Evolutionary conservation across 2,888 invertebrate species (phyloP), one percentile per base, ranked within the genome.

Genomic region (Temnothorax ravouxi): DNA sequence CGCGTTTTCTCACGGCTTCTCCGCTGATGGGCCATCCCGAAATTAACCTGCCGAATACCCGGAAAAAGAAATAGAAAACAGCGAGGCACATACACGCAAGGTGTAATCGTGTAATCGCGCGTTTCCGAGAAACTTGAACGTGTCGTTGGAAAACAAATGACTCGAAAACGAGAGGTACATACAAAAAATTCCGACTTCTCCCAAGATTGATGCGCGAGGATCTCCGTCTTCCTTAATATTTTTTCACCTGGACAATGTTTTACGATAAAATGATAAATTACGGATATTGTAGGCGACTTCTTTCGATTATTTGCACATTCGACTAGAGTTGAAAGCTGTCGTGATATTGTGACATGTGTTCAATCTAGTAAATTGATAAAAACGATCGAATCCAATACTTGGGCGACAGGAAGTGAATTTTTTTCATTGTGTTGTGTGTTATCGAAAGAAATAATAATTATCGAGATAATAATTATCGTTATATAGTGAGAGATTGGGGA

Each of bases 381-480:
- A 52, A n/a, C 11, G 11, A 59, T 41, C 8, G 4, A 5, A 25
- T 15, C 29, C 29, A 29, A 44, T 13, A 59, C n/a, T 47, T 75
- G n/a, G n/a, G 25, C 47, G 15, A 47, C n/a, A 62, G 15, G 11
- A n/a, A 72, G 41, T 59, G 59, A 38, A 72, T 18, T n/a, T 61
- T 61, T 34, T 59, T 56, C 9, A 41, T 41, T 41, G 41, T 41
- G 9, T 56, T 52, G 21, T 41, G 54, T 59, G 25, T 52, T 44
- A 29, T 29, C 29, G 59, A 3, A 74, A 13, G 11, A 74, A 59
- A 59, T 61, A 74, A 61, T 3, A n/a, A 44, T 29, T 25, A 54
- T 44, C 25, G 29, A 34, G 74, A 61, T 44, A 74, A 61, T 3
- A n/a, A 44, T 29, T 25, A 54, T 44, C 25, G 29, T 41, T 41